Conservation (phyloP, 2,888 invertebrate genomes). For the Colletes collaris region DNA sequence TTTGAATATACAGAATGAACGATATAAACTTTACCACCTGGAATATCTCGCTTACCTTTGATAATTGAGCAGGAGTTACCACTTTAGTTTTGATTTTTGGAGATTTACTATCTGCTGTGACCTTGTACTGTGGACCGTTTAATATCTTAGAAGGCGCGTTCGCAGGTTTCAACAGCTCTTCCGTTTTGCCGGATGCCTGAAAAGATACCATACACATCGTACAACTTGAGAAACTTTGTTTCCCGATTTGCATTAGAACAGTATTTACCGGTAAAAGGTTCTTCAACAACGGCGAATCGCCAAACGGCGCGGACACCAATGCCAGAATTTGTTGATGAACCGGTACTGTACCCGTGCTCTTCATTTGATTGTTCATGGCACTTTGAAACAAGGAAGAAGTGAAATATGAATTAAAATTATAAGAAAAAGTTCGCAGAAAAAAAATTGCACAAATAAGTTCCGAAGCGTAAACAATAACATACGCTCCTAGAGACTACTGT, state of each 20-base stretch:
- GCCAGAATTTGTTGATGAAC: slow-evolving; percentile 90
- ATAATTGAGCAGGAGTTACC: slow-evolving; percentile 77
- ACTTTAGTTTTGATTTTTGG: slow-evolving; percentile 86
- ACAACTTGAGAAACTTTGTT: neutral
- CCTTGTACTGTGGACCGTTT: slow-evolving; percentile 85
- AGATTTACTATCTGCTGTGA: slow-evolving; percentile 84
- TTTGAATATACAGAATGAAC: too few species aligned
- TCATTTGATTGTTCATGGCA: slow-evolving; percentile 76
- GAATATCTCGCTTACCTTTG: slow-evolving; percentile 76
- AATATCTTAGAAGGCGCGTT: slow-evolving; percentile 89
- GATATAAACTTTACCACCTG: too few species aligned
- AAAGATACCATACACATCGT: slow-evolving; percentile 35
- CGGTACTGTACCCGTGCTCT: slow-evolving; percentile 80
- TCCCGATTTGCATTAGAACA: too few species aligned
- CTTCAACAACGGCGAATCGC: slow-evolving; percentile 93
- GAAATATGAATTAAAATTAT: neutral
- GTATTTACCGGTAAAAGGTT: slow-evolving; percentile 85
- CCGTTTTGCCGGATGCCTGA: slow-evolving; percentile 85
- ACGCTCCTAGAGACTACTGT: too few species aligned
- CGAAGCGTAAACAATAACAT: too few species aligned
- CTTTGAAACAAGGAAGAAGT: slow-evolving; percentile 8
- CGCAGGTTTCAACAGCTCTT: slow-evolving; percentile 88
- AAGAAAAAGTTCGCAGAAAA: neutral
- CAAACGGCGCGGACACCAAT: slow-evolving; percentile 92
- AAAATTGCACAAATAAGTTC: neutral